phyloP scores from a whole-genome alignment of 2,113 vertebrate species.

The Dasyurus viverrinus region DNA sequence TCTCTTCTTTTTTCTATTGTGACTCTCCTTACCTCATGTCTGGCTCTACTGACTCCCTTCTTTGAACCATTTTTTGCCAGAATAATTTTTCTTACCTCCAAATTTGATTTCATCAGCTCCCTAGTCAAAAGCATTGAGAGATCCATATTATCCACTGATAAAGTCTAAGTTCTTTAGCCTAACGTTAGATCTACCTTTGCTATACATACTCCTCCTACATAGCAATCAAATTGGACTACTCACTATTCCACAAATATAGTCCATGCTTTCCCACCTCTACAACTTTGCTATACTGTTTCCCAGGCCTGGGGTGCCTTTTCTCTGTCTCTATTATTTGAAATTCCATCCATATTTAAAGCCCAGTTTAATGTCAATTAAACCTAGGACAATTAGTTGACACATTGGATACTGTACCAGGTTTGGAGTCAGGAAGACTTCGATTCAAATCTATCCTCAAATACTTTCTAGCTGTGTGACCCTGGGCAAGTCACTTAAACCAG shows the following conservation, averaged over 20 bases:
- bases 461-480: not conserved
- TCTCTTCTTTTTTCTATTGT: not conserved
- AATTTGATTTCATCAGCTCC: not conserved
- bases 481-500: not conserved
- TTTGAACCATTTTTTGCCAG: not conserved
- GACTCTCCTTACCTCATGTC: not conserved
- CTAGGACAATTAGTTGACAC: not conserved
- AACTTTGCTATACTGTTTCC: not conserved
- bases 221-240: not conserved
- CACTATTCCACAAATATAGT: not conserved
- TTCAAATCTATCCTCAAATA: not conserved
- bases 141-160: not conserved
- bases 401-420: not conserved
- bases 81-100: not conserved
- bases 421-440: not conserved
- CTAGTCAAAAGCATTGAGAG: not conserved
- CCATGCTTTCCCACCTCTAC: not conserved
- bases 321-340: not conserved
- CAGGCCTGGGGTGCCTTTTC: not conserved
- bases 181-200: not conserved
- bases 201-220: not conserved
- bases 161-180: not conserved
- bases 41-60: not conserved
- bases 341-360: not conserved
- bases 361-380: not conserved